Evolutionary conservation across 2,113 vertebrate genomes (phyloP).

Genomic region (Polypterus bichir): DNA sequence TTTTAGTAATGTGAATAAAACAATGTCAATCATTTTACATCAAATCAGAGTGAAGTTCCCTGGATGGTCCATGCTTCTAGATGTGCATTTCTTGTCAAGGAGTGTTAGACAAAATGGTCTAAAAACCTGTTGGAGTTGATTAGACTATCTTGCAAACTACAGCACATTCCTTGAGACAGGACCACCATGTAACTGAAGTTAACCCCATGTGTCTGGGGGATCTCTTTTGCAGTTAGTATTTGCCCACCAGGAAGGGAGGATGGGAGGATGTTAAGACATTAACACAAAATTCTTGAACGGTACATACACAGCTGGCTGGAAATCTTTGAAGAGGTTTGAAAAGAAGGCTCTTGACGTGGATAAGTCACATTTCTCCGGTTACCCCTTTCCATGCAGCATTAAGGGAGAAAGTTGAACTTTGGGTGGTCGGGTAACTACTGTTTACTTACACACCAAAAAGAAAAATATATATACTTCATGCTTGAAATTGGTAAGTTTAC

Average conservation of each 20-base stretch:
- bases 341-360: slow-evolving; percentile 22
- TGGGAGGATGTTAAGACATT: slow-evolving; percentile 27
- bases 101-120: too few species aligned
- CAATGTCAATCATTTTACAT: too few species aligned
- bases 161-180: slow-evolving; percentile 9
- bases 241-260: slow-evolving; percentile 22
- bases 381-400: slow-evolving; percentile 15
- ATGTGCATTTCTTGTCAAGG: too few species aligned
- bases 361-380: slow-evolving; percentile 16
- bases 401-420: neutral
- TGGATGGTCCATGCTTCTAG: too few species aligned
- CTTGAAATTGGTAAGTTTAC: too few species aligned
- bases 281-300: slow-evolving; percentile 24
- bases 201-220: slow-evolving; percentile 18
- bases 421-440: too few species aligned
- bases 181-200: slow-evolving; percentile 22
- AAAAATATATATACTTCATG: too few species aligned
- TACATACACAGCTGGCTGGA: slow-evolving; percentile 28
- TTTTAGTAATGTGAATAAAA: too few species aligned
- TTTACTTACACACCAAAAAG: too few species aligned
- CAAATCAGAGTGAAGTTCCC: too few species aligned
- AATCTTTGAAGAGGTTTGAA: slow-evolving; percentile 24
- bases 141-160: too few species aligned
- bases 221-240: slow-evolving; percentile 23
- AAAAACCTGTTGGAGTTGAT: too few species aligned